These are phyloP conservation scores for Hylaeus anthracinus DNA, from an alignment of 1,140 invertebrate species.

Conservation along the genomic window DNA sequence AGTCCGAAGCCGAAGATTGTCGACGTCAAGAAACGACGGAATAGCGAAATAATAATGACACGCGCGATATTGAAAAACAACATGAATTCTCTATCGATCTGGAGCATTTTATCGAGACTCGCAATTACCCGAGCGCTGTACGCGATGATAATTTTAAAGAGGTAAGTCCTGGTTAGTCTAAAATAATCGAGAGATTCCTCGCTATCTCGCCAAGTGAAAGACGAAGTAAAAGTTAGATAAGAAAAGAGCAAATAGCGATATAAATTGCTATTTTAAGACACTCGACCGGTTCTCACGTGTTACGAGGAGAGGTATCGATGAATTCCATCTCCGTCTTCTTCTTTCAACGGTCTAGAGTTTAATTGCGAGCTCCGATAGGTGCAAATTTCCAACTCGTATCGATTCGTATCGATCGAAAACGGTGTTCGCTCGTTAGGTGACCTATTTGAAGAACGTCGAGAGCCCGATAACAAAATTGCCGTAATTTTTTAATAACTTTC, in stretches of 20 bases:
- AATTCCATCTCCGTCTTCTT: background rate
- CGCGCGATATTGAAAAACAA: background rate
- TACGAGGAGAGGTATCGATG: background rate
- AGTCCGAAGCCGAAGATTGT: background rate
- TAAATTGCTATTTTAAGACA: conserved; percentile 21
- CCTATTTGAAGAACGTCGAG: too few relatives aligned
- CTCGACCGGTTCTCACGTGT: conserved; percentile 18
- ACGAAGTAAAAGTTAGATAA: background rate
- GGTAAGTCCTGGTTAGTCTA: background rate
- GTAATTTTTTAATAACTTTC: too few relatives aligned
- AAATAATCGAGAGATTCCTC: background rate
- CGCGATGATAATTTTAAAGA: background rate
- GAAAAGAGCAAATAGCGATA: background rate
- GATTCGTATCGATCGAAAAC: background rate
- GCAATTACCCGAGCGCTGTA: too few relatives aligned
- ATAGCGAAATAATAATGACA: too few relatives aligned
- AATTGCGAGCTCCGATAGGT: background rate
- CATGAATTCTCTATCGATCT: background rate
- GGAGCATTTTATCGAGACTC: too few relatives aligned
- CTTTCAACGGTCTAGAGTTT: too few relatives aligned
- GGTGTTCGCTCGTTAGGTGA: too few relatives aligned
- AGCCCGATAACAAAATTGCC: too few relatives aligned
- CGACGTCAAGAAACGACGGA: background rate
- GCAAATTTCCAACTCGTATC: background rate
- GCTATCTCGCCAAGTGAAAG: background rate